Evolutionary conservation across 2,888 invertebrate species (phyloP), one percentile per base, ranked within the genome.

Genomic region (Morpho achilles): DNA sequence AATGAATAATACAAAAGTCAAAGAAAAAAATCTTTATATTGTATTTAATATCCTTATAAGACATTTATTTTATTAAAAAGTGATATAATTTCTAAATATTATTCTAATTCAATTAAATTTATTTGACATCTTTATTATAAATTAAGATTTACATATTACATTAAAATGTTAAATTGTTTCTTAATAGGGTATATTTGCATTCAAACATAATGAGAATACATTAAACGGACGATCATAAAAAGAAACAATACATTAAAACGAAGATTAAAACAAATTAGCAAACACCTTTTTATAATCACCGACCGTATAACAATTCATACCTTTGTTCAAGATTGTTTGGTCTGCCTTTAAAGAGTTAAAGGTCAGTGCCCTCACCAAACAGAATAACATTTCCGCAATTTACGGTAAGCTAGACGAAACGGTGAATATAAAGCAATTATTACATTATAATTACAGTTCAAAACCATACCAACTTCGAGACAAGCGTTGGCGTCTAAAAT

Each of bases 401-500:
- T 7, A 41, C 7, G 22, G 45, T 45, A 53, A 53, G 46, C 42
- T 43, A 43, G 42, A 43, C 42, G 42, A 9, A 43, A 43, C 8
- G 42, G 42, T 9, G 8, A 43, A 9, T 43, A 43, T 43, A 43
- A 43, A 43, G 42, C 9, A 43, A 43, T n/a, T 7, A 16, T 41
- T 4, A 40, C 7, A 53, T 46, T 39, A 45, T 52, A 45, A 52
- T 52, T 44, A 39, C 52, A 45, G 40, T 47, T 40, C 46, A 6
- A 53, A 41, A 53, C 9, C 51, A 52, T 49, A 56, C 23, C 48
- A 65, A 65, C 62, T 61, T 58, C 49, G 41, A 77, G 77, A 76
- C 78, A 71, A 74, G 71, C 75, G 71, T 63, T 70, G 65, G 67
- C 67, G 59, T 72, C 75, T 75, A 74, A 80, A 79, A 80, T 80